phyloP scores from a whole-genome alignment of 2,113 vertebrate genomes.

The Australoheros scitulus region DNA sequence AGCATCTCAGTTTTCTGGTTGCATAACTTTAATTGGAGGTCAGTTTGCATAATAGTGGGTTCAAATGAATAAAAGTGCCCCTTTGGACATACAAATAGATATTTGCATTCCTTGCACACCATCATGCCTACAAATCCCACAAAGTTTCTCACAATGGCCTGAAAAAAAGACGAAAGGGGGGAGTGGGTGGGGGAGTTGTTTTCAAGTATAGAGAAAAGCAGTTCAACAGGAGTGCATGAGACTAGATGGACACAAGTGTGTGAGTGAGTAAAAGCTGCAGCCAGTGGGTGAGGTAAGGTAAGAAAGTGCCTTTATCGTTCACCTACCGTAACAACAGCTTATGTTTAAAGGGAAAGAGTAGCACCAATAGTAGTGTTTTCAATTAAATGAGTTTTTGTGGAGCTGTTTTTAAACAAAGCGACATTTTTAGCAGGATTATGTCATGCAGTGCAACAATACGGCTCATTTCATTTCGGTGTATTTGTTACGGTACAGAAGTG shows the following conservation, averaged over 20 bases:
- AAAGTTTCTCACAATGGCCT: constrained; percentile 21
- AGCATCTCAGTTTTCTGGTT: constrained; percentile 29
- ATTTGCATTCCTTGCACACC: constrained; percentile 13
- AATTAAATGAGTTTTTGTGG: neutral
- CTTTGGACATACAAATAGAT: neutral
- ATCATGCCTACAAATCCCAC: neutral
- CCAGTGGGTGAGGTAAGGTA: constrained; percentile 55
- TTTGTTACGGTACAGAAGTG: too few species aligned
- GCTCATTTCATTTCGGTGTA: too few species aligned
- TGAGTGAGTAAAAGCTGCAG: neutral
- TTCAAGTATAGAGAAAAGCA: constrained; percentile 25
- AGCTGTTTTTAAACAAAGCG: neutral
- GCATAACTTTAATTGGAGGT: constrained; percentile 40
- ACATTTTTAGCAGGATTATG: too few species aligned
- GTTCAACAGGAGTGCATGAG: constrained; percentile 18
- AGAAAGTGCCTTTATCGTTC: constrained; percentile 17
- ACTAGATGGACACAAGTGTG: constrained; percentile 12
- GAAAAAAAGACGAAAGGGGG: neutral
- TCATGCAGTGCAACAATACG: neutral
- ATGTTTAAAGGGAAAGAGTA: neutral
- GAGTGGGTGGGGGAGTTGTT: neutral
- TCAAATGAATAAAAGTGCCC: neutral
- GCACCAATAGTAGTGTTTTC: neutral
- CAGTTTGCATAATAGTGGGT: constrained; percentile 29
- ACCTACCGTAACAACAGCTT: neutral